phyloP scores from a whole-genome alignment of 2,113 vertebrate genomes.

The Empidonax traillii region DNA sequence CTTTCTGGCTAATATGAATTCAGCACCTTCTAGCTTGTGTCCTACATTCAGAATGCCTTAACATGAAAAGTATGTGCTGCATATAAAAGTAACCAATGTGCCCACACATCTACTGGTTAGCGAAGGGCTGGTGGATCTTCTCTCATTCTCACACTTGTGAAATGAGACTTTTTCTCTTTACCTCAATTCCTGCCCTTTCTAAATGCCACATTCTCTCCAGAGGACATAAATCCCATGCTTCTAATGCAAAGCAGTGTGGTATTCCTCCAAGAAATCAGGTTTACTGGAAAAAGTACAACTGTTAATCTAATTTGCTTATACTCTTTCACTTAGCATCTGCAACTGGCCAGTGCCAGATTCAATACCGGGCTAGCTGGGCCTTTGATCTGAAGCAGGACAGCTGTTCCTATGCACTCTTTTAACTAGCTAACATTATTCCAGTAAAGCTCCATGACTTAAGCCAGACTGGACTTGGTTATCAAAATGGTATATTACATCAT shows the following conservation, averaged over 20 bases:
- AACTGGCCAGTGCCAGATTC: neutral
- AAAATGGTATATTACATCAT: neutral
- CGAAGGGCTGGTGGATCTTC: neutral
- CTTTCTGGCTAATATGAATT: neutral
- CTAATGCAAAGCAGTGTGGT: neutral
- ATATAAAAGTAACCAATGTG: neutral
- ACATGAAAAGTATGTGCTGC: neutral
- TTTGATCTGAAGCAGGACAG: neutral
- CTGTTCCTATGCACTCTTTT: neutral
- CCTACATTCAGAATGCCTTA: slow-evolving; percentile 28
- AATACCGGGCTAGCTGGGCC: neutral
- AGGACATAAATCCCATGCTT: neutral
- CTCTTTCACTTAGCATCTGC: neutral
- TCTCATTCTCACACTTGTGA: neutral
- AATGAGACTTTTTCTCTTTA: neutral
- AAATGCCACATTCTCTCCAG: neutral
- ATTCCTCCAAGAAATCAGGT: neutral
- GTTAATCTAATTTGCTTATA: neutral
- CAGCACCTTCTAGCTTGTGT: neutral
- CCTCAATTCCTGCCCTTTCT: neutral
- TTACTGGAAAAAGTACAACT: neutral
- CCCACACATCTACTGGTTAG: neutral
- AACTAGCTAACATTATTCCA: neutral
- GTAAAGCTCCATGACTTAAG: neutral
- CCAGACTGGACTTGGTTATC: neutral